phyloP scores from a whole-genome alignment of 2,797 vertebrate genomes.

The Sus cebifrons region DNA sequence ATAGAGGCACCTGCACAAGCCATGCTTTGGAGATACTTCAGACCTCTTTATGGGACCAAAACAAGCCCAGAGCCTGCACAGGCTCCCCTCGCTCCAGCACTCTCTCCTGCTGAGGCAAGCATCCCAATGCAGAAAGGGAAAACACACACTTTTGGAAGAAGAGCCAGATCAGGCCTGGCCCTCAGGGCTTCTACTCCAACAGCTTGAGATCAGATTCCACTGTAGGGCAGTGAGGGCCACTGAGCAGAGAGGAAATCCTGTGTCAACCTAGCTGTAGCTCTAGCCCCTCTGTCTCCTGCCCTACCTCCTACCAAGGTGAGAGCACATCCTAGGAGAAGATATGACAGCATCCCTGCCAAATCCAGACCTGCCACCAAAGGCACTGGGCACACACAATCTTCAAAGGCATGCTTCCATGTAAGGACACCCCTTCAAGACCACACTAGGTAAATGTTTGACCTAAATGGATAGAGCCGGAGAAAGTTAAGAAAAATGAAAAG shows the following conservation, averaged over 20 bases:
- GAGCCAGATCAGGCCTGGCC: neutral
- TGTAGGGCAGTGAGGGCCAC: no score
- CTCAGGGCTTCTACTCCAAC: neutral
- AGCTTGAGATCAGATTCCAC: neutral
- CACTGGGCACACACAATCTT: neutral
- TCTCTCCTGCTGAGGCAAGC: neutral
- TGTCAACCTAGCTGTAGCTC: neutral
- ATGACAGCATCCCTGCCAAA: neutral
- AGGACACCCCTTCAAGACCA: neutral
- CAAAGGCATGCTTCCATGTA: neutral
- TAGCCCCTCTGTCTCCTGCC: neutral
- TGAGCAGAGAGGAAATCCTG: neutral
- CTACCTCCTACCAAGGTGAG: neutral
- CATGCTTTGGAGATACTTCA: neutral
- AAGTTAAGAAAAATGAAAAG: neutral
- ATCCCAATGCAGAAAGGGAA: neutral
- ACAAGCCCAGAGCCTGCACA: neutral
- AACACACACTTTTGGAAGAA: neutral
- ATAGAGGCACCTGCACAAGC: neutral
- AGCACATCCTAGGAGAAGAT: neutral
- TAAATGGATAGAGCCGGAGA: neutral
- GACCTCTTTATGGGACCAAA: neutral
- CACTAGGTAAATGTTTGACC: neutral
- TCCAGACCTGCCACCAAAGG: neutral
- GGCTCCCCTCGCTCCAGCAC: neutral